Conservation (phyloP, 1,140 invertebrate genomes). For the Nixonia krombeini region DNA sequence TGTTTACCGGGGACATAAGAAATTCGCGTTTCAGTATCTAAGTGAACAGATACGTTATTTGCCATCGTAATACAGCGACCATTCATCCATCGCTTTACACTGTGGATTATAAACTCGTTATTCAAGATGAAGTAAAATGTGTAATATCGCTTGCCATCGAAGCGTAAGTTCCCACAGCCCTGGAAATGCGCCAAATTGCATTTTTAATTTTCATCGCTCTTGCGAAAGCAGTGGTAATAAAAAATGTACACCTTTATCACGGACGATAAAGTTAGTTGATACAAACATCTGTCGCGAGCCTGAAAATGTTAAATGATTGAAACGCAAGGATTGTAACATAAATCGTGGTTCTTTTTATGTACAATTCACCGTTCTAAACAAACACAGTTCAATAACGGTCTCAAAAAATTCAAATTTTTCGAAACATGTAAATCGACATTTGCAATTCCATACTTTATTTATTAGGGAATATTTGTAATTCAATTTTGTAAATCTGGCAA, state of each 20-base stretch:
- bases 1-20: too few relatives aligned
- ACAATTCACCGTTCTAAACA: too few relatives aligned
- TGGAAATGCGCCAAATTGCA: conserved; percentile 31
- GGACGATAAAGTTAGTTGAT: background rate
- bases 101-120: conserved; percentile 23
- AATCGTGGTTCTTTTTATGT: too few relatives aligned
- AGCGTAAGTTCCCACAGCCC: conserved; percentile 7
- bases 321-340: too few relatives aligned
- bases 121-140: conserved; percentile 12
- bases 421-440: too few relatives aligned
- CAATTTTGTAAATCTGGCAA: too few relatives aligned
- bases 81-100: conserved; percentile 16
- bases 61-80: conserved; percentile 1
- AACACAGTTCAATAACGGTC: too few relatives aligned
- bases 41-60: conserved; percentile 1
- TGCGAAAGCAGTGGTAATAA: conserved; percentile 10
- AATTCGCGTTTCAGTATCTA: conserved; percentile 2
- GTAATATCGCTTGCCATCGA: conserved; percentile 12
- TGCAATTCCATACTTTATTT: too few relatives aligned
- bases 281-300: too few relatives aligned
- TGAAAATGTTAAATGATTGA: too few relatives aligned
- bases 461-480: too few relatives aligned
- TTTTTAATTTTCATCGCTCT: conserved; percentile 27
- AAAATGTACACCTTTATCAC: background rate
- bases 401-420: too few relatives aligned